Evolutionary conservation across 2,888 invertebrate species (phyloP), one percentile per base, ranked within the genome.

Genomic region (Salticus scenicus): DNA sequence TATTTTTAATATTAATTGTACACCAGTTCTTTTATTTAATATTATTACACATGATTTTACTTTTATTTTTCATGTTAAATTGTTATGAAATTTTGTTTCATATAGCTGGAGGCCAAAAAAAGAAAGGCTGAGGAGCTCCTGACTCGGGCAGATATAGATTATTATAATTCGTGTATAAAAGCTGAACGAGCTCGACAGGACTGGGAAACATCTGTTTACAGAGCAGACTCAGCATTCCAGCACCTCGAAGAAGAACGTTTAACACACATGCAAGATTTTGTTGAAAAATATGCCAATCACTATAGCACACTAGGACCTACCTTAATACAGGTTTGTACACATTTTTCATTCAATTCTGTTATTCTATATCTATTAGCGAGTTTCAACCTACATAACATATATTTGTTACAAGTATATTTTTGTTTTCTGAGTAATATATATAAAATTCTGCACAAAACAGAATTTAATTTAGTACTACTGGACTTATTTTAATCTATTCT

Each of bases 91-190:
- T 63, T 33, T 47, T 70, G 47, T 33, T 4, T 47, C 1, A 57
- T 67, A 17, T 89, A 97, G 93, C 92, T 97, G 90, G 97, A 97
- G 91, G 94, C 95, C 84, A 97, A 98, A 90, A 94, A 96, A 90
- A 94, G 95, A 89, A 97, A 97, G 92, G 95, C 96, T 30, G 96
- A 97, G 91, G 97, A 97, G 90, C 94, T 96, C 4, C 95, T 97
- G 41, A 95, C 96, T 90, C 96, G 97, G 91, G 95, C 97, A 73
- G 98, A 98, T 92, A 95, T 96, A 87, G 97, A 98, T 90, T 98
- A 98, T 92, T 97, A 97, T 90, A 96, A 96, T 88, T 94, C 96
- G 73, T 97, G 97, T 90, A 95, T 97, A 88, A 94, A 97, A 89
- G 96, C 97, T 37, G 98, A 98, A 92, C 93, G 97, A 89, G 95